Base-by-base conservation (phyloP, 2,113 vertebrate genomes). In the Cavia aperea region DNA sequence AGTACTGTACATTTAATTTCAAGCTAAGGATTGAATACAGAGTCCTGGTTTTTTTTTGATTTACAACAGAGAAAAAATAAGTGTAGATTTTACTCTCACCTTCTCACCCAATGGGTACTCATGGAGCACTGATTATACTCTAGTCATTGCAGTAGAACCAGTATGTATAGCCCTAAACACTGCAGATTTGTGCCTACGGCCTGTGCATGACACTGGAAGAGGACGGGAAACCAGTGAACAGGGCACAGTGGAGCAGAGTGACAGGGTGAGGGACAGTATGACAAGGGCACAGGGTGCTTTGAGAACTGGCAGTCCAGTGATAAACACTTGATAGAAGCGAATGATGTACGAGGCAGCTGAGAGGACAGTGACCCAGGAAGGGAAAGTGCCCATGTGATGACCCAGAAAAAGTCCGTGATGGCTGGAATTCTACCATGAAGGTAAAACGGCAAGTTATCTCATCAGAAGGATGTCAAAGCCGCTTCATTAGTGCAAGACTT, bases 71-170 rank as follows among this genome's bases (percentile, higher is more conserved):
- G 26, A 39, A 89, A 94, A 82, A 58, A 5, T 65, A 79, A 89
- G 60, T 84, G 6, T 5, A 78, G 11, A 66, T 84, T 46, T 66
- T 86, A 39, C 7, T 14, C 9, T 77, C 33, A 21, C 8, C 78
- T 84, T 79, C 43, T 84, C n/a, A 84, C 26, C 66, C 58, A 58
- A 43, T 93, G 60, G 31, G 43, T 72, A 87, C 65, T 89, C 83
- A 91, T n/a, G 39, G 70, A 77, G n/a, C 2, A 26, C 29, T 58
- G 36, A 63, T 33, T 72, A 58, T 24, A 16, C 31, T 6, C 39
- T 4, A 88, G 39, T 31, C 31, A 43, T 3, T n/a, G 18, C 12
- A 9, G 29, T 26, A 31, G 56, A 51, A 63, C 5, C 11, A 68
- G 49, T 26, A 54, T 19, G 1, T 56, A 3, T 19, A 68, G 49